phyloP scores from a whole-genome alignment of 2,888 invertebrate genomes.

The Onchidella celtica region DNA sequence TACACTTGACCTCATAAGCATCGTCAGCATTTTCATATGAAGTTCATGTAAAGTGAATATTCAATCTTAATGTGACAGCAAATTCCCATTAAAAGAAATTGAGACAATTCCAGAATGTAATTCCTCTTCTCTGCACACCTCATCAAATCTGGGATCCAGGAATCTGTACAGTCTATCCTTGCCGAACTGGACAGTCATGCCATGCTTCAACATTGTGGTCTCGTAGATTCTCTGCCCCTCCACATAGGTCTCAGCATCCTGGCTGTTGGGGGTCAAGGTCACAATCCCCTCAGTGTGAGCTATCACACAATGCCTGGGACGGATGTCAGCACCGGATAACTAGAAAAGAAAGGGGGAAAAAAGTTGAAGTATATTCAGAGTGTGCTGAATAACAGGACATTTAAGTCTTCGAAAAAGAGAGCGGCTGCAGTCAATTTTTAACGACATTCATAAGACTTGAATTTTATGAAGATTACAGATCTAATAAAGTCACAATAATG shows the following conservation, averaged over 20 bases:
- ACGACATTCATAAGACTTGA: not conserved
- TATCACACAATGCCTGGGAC: conserved; percentile 96
- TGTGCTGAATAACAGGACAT: not conserved
- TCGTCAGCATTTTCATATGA: no score
- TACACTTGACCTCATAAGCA: no score
- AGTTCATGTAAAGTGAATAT: no score
- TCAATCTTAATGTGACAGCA: no score
- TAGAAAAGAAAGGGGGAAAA: conserved; percentile 56
- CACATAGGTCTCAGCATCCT: conserved; percentile 96
- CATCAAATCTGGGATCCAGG: conserved; percentile 79
- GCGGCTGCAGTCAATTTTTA: no score
- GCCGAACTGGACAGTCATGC: conserved; percentile 82
- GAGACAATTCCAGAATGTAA: no score
- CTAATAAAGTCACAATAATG: no score
- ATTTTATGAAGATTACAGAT: no score
- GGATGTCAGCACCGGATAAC: conserved; percentile 92
- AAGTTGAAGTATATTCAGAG: no score
- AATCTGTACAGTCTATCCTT: conserved; percentile 82
- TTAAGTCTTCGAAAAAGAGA: no score
- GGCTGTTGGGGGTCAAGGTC: conserved; percentile 94
- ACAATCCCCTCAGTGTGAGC: conserved; percentile 94
- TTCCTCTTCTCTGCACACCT: no score
- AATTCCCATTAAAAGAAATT: no score
- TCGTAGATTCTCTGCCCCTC: conserved; percentile 95
- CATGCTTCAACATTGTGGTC: conserved; percentile 90